phyloP scores from a whole-genome alignment of 2,797 vertebrate species.

The Macropodus opercularis region DNA sequence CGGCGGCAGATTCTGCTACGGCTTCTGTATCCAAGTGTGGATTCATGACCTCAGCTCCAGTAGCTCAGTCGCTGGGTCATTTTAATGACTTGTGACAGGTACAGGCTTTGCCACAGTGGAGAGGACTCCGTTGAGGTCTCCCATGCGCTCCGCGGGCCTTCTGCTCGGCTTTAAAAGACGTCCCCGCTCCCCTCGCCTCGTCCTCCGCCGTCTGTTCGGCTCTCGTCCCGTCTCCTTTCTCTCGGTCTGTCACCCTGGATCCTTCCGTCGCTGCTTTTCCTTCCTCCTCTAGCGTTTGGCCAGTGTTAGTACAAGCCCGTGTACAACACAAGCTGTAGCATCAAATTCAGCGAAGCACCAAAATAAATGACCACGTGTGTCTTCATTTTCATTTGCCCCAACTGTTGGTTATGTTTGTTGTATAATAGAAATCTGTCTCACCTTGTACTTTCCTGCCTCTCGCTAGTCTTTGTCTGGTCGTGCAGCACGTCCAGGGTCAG shows the following conservation, averaged over 20 bases:
- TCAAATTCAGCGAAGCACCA: no score
- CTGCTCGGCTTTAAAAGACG: slow-evolving; percentile 41
- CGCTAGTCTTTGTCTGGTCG: slow-evolving; percentile 8
- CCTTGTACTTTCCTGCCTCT: no score
- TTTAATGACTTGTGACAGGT: slow-evolving; percentile 48
- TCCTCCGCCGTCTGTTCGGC: slow-evolving; percentile 62
- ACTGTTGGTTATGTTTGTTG: no score
- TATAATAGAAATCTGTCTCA: no score
- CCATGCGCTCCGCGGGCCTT: slow-evolving; percentile 45
- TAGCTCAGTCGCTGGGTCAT: slow-evolving; percentile 17
- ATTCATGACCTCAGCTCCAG: slow-evolving; percentile 1
- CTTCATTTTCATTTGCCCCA: no score
- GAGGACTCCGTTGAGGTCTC: slow-evolving; percentile 53
- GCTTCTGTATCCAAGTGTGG: neutral
- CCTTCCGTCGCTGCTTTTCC: slow-evolving; percentile 37
- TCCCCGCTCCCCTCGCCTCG: slow-evolving; percentile 50
- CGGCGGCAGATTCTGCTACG: neutral
- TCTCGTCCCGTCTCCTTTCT: slow-evolving; percentile 47
- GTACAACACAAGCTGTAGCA: neutral
- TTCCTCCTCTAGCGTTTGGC: slow-evolving; percentile 34
- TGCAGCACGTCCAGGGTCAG: slow-evolving; percentile 50
- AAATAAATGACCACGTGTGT: no score
- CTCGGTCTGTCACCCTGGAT: slow-evolving; percentile 54
- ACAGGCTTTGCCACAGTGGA: slow-evolving; percentile 49
- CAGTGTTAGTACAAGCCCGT: neutral